Evolutionary conservation across 2,797 vertebrate species (phyloP).

Genomic region (Acipenser transmontanus): DNA sequence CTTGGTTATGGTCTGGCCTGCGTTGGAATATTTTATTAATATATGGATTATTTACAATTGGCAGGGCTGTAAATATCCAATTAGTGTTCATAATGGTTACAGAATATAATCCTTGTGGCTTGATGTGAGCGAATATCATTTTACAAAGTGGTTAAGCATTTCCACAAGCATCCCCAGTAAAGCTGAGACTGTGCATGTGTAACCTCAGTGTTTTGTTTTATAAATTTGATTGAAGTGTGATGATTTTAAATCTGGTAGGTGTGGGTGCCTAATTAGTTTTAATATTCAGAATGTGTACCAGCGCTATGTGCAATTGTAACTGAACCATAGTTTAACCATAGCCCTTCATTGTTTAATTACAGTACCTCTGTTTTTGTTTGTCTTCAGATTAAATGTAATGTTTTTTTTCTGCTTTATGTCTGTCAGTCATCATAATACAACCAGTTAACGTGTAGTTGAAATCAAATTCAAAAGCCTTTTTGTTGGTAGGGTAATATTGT

Average conservation of each 20-base stretch:
- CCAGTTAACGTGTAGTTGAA: no score
- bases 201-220: background rate
- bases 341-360: no score
- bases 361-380: no score
- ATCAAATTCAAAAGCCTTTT: no score
- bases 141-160: background rate
- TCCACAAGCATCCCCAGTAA: background rate
- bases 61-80: background rate
- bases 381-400: no score
- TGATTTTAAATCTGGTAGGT: background rate
- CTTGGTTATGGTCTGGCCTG: conserved; percentile 28
- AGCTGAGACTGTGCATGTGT: background rate
- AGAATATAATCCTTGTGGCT: background rate
- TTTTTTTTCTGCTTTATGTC: no score
- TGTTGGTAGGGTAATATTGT: no score
- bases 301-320: no score
- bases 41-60: conserved; percentile 27
- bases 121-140: background rate
- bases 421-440: no score
- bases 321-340: no score
- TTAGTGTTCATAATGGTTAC: background rate
- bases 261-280: background rate
- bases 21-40: conserved; percentile 33
- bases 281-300: no score
- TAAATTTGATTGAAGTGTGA: background rate